These are phyloP conservation scores for Spodoptera picta DNA, from an alignment of 2,888 invertebrate species.

Conservation along the genomic window DNA sequence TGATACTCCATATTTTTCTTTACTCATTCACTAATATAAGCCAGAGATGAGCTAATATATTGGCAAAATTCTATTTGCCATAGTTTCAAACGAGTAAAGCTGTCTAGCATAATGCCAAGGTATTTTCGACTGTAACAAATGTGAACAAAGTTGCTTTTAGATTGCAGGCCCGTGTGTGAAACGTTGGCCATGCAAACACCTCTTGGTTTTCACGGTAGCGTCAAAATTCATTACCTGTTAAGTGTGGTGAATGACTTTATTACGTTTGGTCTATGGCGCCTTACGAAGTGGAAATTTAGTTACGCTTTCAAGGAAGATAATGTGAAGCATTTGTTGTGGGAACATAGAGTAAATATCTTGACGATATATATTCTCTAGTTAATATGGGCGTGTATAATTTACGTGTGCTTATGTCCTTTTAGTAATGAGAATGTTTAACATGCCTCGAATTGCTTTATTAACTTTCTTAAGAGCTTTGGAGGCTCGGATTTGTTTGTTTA, in stretches of 20 bases:
- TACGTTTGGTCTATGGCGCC: slow-evolving; percentile 43
- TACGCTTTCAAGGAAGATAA: slow-evolving; percentile 41
- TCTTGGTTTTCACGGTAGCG: slow-evolving; percentile 49
- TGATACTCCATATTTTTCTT: slow-evolving; percentile 21
- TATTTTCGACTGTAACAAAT: slow-evolving; percentile 16
- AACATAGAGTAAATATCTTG: slow-evolving; percentile 22
- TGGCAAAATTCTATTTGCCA: slow-evolving; percentile 46
- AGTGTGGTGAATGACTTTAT: slow-evolving; percentile 56
- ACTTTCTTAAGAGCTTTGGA: no score
- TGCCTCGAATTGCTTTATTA: slow-evolving; percentile 5
- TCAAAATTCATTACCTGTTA: slow-evolving; percentile 60
- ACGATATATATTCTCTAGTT: slow-evolving; percentile 4
- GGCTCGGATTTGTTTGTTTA: no score
- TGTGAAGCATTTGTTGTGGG: slow-evolving; percentile 39
- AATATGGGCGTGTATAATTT: not conserved
- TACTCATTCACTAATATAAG: slow-evolving; percentile 37
- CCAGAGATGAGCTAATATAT: slow-evolving; percentile 40
- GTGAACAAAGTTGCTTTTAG: slow-evolving; percentile 20
- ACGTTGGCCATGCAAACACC: slow-evolving; percentile 46
- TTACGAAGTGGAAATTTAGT: slow-evolving; percentile 46
- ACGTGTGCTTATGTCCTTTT: slow-evolving; percentile 13
- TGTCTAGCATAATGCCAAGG: not conserved
- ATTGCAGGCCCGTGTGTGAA: slow-evolving; percentile 19
- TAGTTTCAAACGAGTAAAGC: slow-evolving; percentile 22
- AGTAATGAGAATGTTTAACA: slow-evolving; percentile 1